A percentile compares a stretch with the other conserved stretches of the same genome.
These are phyloP conservation scores for Pseudolycoriella hygida DNA, from an alignment of 2,888 invertebrate genomes.

Conservation along the genomic window DNA sequence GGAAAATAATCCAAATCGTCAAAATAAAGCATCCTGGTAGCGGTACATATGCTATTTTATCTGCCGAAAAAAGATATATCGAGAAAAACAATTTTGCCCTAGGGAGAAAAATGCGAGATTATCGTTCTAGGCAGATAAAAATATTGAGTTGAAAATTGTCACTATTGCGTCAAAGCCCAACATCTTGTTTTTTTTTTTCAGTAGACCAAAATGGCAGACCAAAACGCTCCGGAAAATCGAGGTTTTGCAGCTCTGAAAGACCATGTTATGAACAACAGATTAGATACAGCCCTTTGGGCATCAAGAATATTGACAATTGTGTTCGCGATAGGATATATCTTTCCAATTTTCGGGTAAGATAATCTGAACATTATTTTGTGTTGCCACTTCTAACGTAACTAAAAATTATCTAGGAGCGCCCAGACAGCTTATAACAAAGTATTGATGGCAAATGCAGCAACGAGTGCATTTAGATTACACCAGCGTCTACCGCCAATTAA, in stretches of 20 bases:
- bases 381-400: not conserved
- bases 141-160: too few relatives aligned
- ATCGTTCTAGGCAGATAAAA: too few relatives aligned
- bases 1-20: too few relatives aligned
- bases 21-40: too few relatives aligned
- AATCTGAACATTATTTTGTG: conserved; percentile 6
- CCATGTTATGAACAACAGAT: conserved; percentile 64
- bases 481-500: conserved; percentile 78
- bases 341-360: conserved; percentile 78
- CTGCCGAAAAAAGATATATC: too few relatives aligned
- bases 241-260: conserved; percentile 48
- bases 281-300: conserved; percentile 75
- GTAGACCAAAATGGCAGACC: not conserved
- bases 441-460: conserved; percentile 82
- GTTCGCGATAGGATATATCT: conserved; percentile 65
- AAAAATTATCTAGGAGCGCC: conserved; percentile 39
- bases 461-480: conserved; percentile 85
- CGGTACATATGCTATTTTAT: too few relatives aligned
- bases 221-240: conserved; percentile 17
- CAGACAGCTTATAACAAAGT: conserved; percentile 81
- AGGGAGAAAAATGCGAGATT: too few relatives aligned
- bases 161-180: too few relatives aligned
- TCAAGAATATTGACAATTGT: conserved; percentile 69
- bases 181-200: not conserved
- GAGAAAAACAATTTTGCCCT: too few relatives aligned